Evolutionary conservation across 2,888 invertebrate species (phyloP).

Genomic region (Macrosiphum euphorbiae): DNA sequence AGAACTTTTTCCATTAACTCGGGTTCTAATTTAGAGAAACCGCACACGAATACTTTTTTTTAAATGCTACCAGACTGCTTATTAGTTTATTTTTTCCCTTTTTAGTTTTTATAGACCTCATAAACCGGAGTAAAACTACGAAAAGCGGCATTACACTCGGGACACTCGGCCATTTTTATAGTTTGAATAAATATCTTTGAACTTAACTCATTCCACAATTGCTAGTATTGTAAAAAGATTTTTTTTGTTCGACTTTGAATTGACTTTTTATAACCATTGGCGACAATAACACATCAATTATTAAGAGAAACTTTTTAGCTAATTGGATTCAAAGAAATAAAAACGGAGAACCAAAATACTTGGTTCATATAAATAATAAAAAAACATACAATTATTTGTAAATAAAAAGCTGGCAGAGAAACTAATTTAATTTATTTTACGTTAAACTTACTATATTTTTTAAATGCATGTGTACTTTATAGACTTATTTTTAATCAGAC

Average conservation of each 20-base stretch:
- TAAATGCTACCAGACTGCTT: constrained; percentile 49
- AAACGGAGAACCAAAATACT: neutral
- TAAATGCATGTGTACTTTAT: neutral
- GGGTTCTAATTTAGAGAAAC: constrained; percentile 55
- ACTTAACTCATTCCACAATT: constrained; percentile 37
- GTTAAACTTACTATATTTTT: neutral
- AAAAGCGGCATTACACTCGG: constrained; percentile 27
- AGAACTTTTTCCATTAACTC: constrained; percentile 57
- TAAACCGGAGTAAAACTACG: constrained; percentile 46
- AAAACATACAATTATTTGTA: constrained; percentile 1
- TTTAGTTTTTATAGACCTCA: constrained; percentile 57
- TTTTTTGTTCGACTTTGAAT: constrained; percentile 22
- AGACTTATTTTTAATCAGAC: neutral
- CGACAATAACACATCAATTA: constrained; percentile 28
- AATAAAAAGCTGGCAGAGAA: constrained; percentile 20
- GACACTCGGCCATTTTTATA: constrained; percentile 35
- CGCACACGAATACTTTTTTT: constrained; percentile 54
- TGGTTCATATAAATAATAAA: neutral
- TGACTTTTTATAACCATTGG: constrained; percentile 24
- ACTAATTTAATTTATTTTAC: neutral
- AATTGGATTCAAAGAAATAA: neutral
- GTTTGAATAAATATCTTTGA: constrained; percentile 46
- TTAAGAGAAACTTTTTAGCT: constrained; percentile 5
- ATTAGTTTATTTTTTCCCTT: constrained; percentile 51
- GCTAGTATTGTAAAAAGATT: constrained; percentile 28